Conservation (phyloP, 2,888 invertebrate genomes). For the Neoascia interrupta region DNA sequence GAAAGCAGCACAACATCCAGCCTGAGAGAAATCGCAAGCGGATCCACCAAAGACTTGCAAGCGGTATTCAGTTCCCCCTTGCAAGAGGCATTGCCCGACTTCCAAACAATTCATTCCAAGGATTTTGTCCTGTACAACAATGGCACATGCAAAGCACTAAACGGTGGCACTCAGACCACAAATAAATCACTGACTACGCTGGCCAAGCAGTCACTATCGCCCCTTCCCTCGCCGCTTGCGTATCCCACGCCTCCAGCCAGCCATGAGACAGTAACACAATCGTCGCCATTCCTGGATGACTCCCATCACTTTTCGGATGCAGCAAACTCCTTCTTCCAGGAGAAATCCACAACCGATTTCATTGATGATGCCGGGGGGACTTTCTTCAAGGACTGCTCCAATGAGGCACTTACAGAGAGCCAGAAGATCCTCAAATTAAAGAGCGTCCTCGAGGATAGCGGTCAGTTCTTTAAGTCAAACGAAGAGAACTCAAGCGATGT, state of each 20-base stretch:
- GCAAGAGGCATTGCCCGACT: constrained; percentile 90
- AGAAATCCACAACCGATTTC: constrained; percentile 76
- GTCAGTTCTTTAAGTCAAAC: constrained; percentile 68
- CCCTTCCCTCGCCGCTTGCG: constrained; percentile 85
- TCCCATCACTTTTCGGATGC: constrained; percentile 77
- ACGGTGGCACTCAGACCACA: constrained; percentile 76
- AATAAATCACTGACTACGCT: constrained; percentile 54
- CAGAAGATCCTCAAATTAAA: constrained; percentile 79
- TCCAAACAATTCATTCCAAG: constrained; percentile 88
- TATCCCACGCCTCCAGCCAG: constrained; percentile 94
- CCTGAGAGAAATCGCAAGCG: constrained; percentile 64
- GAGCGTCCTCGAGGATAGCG: constrained; percentile 77
- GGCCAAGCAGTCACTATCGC: constrained; percentile 80
- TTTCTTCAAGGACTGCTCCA: constrained; percentile 75
- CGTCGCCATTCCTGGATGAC: constrained; percentile 79
- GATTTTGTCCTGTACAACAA: constrained; percentile 79
- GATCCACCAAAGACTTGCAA: constrained; percentile 81
- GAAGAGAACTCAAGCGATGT: constrained; percentile 67
- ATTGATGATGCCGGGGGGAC: constrained; percentile 72
- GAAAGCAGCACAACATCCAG: constrained; percentile 76
- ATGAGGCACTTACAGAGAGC: constrained; percentile 75
- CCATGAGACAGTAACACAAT: constrained; percentile 84
- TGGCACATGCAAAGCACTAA: constrained; percentile 73
- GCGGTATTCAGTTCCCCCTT: constrained; percentile 88
- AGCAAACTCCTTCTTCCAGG: constrained; percentile 78